A percentile compares a stretch with the other conserved stretches of the same genome.
Conservation (phyloP, 2,797 vertebrate species). For the Myotis vivesi region DNA sequence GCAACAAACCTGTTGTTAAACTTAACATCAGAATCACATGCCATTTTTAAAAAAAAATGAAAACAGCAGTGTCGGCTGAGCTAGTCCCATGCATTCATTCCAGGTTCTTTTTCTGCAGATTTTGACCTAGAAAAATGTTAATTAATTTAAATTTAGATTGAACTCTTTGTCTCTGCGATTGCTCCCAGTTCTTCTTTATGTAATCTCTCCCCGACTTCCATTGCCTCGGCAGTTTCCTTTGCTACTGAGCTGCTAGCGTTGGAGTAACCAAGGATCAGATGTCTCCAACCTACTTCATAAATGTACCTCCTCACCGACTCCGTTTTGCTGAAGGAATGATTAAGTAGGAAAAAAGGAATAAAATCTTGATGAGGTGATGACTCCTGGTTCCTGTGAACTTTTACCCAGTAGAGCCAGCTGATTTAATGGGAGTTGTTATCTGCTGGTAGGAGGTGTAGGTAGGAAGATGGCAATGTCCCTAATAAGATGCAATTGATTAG, state of each 20-base stretch:
- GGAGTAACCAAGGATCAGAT: background rate
- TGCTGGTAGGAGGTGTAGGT: conserved; percentile 64
- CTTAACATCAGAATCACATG: background rate
- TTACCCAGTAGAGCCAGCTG: conserved; percentile 17
- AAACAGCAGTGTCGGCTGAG: background rate
- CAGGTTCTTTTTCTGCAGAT: background rate
- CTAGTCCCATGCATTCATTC: background rate
- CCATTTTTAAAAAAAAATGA: background rate
- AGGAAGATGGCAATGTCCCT: conserved; percentile 68
- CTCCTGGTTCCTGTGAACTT: conserved; percentile 61
- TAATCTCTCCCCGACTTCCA: conserved; percentile 18
- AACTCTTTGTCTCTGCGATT: conserved; percentile 43
- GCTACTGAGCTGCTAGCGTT: background rate
- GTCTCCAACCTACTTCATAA: background rate
- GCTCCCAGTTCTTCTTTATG: conserved; percentile 2
- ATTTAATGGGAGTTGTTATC: conserved; percentile 43
- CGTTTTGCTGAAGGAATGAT: background rate
- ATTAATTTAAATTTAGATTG: conserved; percentile 56
- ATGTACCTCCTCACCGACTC: background rate
- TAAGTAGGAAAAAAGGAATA: background rate
- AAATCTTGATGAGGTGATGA: conserved; percentile 53
- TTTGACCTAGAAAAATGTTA: conserved; percentile 23
- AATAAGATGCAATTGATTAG: conserved; percentile 45
- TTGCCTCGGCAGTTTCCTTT: background rate
- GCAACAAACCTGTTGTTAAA: background rate